Evolutionary conservation across 2,888 invertebrate species (phyloP).

Genomic region (Pseudolycoriella hygida): DNA sequence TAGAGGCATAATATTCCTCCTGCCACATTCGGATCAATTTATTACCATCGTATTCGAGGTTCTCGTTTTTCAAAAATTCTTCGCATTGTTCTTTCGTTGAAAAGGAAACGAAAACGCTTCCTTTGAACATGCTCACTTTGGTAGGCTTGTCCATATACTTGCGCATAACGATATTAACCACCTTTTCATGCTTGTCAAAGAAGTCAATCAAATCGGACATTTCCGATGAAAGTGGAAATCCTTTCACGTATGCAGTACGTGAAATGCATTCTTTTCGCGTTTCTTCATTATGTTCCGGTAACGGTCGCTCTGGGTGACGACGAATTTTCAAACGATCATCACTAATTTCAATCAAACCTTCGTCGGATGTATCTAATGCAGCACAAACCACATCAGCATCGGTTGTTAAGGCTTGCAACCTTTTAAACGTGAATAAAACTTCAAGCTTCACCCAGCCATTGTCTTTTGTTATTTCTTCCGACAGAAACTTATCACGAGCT

Average conservation of each 20-base stretch:
- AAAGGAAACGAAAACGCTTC: constrained; percentile 83
- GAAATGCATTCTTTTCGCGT: constrained; percentile 56
- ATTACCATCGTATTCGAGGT: constrained; percentile 47
- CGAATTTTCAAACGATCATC: constrained; percentile 41
- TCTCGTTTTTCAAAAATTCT: constrained; percentile 52
- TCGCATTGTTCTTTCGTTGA: constrained; percentile 63
- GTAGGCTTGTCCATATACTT: constrained; percentile 40
- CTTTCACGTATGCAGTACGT: constrained; percentile 76
- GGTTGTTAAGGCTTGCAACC: constrained; percentile 51
- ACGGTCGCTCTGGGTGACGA: constrained; percentile 40
- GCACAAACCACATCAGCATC: constrained; percentile 52
- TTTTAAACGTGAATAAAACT: constrained; percentile 73
- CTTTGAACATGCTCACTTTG: constrained; percentile 60
- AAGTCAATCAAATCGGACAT: constrained; percentile 57
- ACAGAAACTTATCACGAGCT: constrained; percentile 82
- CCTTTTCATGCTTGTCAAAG: constrained; percentile 47
- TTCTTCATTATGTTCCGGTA: constrained; percentile 74
- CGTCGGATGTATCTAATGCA: constrained; percentile 56
- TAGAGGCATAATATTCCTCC: constrained; percentile 44
- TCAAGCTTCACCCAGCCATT: constrained; percentile 84
- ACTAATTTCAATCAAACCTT: constrained; percentile 51
- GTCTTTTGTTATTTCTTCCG: constrained; percentile 64
- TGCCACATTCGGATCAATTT: constrained; percentile 52
- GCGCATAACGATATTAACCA: constrained; percentile 48
- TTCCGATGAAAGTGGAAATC: constrained; percentile 50